A percentile compares a stretch with the other conserved stretches of the same genome.
phyloP scores from a whole-genome alignment of 1,140 invertebrate species.

The Papilio dardanus region DNA sequence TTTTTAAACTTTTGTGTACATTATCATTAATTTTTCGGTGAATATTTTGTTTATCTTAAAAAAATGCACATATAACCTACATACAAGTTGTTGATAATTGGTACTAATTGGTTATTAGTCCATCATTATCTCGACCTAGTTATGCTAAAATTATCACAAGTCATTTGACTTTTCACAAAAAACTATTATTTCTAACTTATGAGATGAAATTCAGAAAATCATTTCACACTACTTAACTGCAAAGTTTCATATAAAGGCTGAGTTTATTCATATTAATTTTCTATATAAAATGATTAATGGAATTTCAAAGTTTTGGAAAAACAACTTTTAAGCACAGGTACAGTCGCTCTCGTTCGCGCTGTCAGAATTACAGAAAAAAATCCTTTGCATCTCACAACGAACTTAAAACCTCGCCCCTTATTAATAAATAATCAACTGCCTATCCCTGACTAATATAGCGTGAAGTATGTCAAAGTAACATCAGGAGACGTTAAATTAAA shows the following conservation, averaged over 20 bases:
- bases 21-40: not conserved
- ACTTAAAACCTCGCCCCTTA: too few relatives aligned
- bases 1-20: not conserved
- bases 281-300: not conserved
- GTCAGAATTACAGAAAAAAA: not conserved
- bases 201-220: not conserved
- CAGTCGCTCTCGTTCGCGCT: not conserved
- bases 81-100: conserved; percentile 46
- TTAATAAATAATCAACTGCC: too few relatives aligned
- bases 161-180: not conserved
- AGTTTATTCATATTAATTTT: not conserved
- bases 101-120: conserved; percentile 54
- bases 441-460: too few relatives aligned
- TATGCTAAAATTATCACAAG: conserved; percentile 22
- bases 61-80: conserved; percentile 36
- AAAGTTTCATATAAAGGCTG: not conserved
- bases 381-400: too few relatives aligned
- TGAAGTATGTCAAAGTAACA: too few relatives aligned
- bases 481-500: too few relatives aligned
- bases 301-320: not conserved
- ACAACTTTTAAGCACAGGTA: not conserved
- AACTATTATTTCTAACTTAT: not conserved
- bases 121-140: conserved; percentile 45
- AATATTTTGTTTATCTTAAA: not conserved
- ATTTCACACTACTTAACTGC: conserved; percentile 6